Evolutionary conservation across 2,113 vertebrate species (phyloP).

Genomic region (Arothron firmamentum): DNA sequence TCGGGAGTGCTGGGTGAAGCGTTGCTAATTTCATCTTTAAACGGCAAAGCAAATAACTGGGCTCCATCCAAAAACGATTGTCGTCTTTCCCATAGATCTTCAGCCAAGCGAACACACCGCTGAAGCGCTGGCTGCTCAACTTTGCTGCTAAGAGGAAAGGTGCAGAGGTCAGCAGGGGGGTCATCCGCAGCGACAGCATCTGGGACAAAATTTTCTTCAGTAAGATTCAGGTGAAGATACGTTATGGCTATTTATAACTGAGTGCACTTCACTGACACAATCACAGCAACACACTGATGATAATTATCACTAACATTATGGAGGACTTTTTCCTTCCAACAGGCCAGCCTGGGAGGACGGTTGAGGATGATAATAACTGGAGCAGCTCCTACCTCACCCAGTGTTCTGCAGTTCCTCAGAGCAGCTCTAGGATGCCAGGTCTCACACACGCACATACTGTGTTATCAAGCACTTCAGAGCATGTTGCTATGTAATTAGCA

Average conservation of each 20-base stretch:
- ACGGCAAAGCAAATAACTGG: neutral
- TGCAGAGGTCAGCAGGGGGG: slow-evolving; percentile 86
- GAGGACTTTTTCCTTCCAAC: neutral
- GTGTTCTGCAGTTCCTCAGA: slow-evolving; percentile 89
- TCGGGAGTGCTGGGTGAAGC: neutral
- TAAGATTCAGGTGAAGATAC: slow-evolving; percentile 85
- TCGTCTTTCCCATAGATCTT: slow-evolving; percentile 79
- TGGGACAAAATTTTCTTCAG: slow-evolving; percentile 97
- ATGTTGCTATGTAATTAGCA: too few relatives aligned
- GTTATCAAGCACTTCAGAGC: too few relatives aligned
- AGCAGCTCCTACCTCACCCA: slow-evolving; percentile 89
- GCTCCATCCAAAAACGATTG: neutral
- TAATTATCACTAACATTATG: neutral
- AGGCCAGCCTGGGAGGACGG: slow-evolving; percentile 89
- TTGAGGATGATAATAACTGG: slow-evolving; percentile 96
- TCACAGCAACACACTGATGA: neutral
- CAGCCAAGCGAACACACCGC: slow-evolving; percentile 86
- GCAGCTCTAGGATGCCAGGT: slow-evolving; percentile 97
- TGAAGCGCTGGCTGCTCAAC: slow-evolving; percentile 92
- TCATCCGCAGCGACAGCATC: slow-evolving; percentile 90
- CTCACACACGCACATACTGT: slow-evolving; percentile 18
- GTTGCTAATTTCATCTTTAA: neutral
- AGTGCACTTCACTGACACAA: too few relatives aligned
- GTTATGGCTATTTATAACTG: too few relatives aligned
- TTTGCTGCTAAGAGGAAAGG: slow-evolving; percentile 95